phyloP scores from a whole-genome alignment of 2,888 invertebrate species.

The Caenorhabditis sp. region DNA sequence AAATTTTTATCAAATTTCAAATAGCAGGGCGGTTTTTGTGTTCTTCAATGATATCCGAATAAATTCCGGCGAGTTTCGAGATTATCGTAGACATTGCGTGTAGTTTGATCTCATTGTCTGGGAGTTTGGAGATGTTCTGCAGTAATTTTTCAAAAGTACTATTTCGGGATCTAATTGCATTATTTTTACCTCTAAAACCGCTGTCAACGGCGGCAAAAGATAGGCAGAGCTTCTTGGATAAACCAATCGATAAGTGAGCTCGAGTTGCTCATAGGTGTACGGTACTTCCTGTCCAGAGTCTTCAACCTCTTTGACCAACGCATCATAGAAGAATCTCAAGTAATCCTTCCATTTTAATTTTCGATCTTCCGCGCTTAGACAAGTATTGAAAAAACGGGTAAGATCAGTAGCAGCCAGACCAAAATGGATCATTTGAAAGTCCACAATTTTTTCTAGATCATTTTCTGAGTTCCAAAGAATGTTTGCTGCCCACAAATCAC shows the following conservation, averaged over 20 bases:
- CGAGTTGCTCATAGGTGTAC: constrained; percentile 30
- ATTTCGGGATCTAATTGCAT: no score
- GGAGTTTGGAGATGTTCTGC: neutral
- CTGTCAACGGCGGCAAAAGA: constrained; percentile 29
- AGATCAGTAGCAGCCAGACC: constrained; percentile 38
- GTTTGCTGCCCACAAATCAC: constrained; percentile 49
- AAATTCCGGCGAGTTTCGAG: constrained; percentile 7
- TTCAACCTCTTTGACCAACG: constrained; percentile 6
- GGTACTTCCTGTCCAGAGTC: constrained; percentile 4
- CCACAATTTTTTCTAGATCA: constrained; percentile 30
- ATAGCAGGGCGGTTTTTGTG: neutral
- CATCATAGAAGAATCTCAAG: constrained; percentile 17
- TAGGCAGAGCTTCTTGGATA: constrained; percentile 38
- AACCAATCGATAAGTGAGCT: constrained; percentile 15
- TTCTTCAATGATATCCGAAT: constrained; percentile 6
- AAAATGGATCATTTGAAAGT: constrained; percentile 44
- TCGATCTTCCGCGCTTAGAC: constrained; percentile 24
- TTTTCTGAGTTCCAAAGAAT: constrained; percentile 32
- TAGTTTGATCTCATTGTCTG: neutral
- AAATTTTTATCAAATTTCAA: neutral
- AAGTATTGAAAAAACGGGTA: constrained; percentile 32
- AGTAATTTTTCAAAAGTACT: no score
- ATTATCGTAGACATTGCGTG: neutral
- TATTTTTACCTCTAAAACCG: constrained; percentile 24
- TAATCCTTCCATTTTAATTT: constrained; percentile 19